Conservation (phyloP, 2,113 vertebrate species). For the Scomber scombrus region DNA sequence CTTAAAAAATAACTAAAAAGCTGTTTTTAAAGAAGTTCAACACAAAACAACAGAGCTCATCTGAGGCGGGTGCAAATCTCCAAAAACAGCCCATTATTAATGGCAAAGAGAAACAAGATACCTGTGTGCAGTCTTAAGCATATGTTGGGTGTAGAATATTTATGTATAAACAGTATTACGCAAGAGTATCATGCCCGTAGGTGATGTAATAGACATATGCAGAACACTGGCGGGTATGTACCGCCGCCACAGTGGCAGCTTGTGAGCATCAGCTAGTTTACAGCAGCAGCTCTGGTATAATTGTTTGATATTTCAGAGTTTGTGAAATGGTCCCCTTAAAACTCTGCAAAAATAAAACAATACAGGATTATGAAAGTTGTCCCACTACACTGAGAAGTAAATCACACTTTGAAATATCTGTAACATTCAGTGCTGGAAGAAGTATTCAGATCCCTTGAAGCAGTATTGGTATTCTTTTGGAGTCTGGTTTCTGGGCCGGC, state of each 20-base stretch:
- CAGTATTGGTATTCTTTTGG: too few species aligned
- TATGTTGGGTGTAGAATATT: constrained; percentile 65
- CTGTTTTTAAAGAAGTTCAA: constrained; percentile 29
- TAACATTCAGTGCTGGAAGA: neutral
- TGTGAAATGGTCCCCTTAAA: neutral
- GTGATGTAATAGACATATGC: constrained; percentile 29
- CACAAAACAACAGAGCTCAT: constrained; percentile 14
- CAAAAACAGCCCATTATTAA: constrained; percentile 55
- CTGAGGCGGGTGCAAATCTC: constrained; percentile 30
- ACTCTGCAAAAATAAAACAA: constrained; percentile 1
- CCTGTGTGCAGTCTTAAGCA: constrained; percentile 42
- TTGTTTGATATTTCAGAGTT: constrained; percentile 23
- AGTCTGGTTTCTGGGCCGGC: too few species aligned
- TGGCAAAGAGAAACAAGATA: constrained; percentile 8
- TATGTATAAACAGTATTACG: constrained; percentile 33
- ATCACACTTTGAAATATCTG: constrained; percentile 25
- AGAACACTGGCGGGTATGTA: constrained; percentile 38
- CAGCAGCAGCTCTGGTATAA: neutral
- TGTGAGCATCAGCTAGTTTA: constrained; percentile 33
- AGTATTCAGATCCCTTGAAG: neutral
- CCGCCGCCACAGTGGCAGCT: constrained; percentile 24
- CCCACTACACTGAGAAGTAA: constrained; percentile 1
- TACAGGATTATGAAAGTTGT: constrained; percentile 1
- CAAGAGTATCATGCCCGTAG: constrained; percentile 20
- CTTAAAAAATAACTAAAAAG: constrained; percentile 2